Evolutionary conservation across 2,797 vertebrate species (phyloP).

Genomic region (Loriculus beryllinus): DNA sequence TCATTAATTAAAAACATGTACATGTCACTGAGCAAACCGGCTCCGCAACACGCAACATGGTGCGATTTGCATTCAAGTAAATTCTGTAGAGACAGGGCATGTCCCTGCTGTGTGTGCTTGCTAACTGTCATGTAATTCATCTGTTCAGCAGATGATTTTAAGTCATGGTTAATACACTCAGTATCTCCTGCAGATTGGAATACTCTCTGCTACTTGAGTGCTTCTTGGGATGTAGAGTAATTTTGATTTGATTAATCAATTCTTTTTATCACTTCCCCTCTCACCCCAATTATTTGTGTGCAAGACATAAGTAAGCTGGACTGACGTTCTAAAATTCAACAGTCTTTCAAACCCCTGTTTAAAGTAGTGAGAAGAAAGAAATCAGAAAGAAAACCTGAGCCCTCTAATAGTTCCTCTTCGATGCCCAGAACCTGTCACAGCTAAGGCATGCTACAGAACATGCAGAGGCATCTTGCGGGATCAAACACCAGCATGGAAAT

Average conservation of each 20-base stretch:
- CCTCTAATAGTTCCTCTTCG: fast-evolving
- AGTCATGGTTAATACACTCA: not conserved
- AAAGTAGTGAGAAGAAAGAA: not conserved
- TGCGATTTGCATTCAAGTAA: not conserved
- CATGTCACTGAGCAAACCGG: not conserved
- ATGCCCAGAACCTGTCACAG: not conserved
- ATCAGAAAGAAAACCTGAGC: not conserved
- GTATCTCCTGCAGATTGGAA: not conserved
- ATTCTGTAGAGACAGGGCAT: not conserved
- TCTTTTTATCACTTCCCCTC: not conserved
- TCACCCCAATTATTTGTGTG: fast-evolving
- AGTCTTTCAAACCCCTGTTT: not conserved
- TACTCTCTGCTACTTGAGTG: not conserved
- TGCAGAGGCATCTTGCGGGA: not conserved
- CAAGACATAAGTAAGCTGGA: not conserved
- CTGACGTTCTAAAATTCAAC: not conserved
- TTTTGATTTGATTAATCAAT: not conserved
- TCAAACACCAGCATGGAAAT: not conserved
- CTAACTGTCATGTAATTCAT: not conserved
- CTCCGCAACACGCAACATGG: fast-evolving
- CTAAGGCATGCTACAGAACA: not conserved
- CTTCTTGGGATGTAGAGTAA: not conserved
- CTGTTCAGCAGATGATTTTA: not conserved
- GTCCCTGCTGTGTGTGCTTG: not conserved
- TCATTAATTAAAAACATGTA: not conserved